A percentile compares a stretch with the other conserved stretches of the same genome.
phyloP scores from a whole-genome alignment of 2,888 invertebrate genomes.

The Sminthurides aquaticus region DNA sequence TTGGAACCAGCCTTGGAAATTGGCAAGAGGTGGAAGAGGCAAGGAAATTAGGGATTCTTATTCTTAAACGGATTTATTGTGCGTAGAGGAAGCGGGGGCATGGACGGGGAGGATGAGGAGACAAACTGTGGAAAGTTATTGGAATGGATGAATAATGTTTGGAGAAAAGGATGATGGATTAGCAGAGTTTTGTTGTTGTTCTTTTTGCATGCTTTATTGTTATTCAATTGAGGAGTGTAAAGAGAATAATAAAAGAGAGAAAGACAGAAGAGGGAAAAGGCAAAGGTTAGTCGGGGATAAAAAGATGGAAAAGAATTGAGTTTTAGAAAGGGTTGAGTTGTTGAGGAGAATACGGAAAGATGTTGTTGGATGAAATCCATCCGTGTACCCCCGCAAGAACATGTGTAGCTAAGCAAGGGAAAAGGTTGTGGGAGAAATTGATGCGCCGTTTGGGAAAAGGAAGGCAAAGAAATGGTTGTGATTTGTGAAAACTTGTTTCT shows the following conservation, averaged over 20 bases:
- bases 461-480: background rate
- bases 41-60: background rate
- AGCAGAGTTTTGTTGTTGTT: background rate
- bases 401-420: no score
- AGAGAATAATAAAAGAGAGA: background rate
- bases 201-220: no score
- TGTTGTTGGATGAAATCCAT: no score
- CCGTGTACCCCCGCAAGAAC: no score
- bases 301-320: background rate
- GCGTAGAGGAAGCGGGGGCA: background rate
- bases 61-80: no score
- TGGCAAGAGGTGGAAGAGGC: no score
- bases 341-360: background rate
- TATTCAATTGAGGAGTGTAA: no score
- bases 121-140: background rate
- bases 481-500: background rate
- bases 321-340: background rate
- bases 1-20: no score
- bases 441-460: background rate
- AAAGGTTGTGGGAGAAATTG: background rate
- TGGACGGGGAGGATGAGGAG: background rate
- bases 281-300: background rate
- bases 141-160: background rate
- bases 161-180: background rate
- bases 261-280: background rate